A percentile compares a stretch with the other conserved stretches of the same genome.
These are phyloP conservation scores for Calliscelio sp. DNA, from an alignment of 2,888 invertebrate species.

Conservation along the genomic window DNA sequence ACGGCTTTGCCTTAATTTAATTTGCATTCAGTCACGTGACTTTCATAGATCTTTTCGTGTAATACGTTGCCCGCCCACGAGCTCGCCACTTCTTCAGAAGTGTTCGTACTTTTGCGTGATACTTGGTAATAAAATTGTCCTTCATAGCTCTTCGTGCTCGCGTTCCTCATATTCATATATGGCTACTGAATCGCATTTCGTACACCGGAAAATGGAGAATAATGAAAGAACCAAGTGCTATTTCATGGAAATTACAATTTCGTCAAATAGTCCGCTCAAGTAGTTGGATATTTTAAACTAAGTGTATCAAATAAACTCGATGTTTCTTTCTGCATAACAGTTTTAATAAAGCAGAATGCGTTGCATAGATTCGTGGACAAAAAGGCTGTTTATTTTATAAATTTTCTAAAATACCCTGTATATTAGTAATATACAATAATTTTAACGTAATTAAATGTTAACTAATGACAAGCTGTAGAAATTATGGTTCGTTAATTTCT, in stretches of 20 bases:
- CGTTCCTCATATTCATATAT: conserved; percentile 67
- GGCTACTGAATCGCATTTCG: conserved; percentile 48
- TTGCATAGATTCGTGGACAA: not conserved
- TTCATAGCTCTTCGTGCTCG: conserved; percentile 53
- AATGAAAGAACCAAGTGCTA: conserved; percentile 36
- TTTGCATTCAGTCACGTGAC: conserved; percentile 66
- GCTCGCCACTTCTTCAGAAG: conserved; percentile 53
- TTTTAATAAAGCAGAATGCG: too few relatives aligned
- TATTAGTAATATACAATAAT: too few relatives aligned
- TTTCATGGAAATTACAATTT: conserved; percentile 61
- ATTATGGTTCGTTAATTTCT: too few relatives aligned
- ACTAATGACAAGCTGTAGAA: too few relatives aligned
- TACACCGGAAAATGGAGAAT: conserved; percentile 47
- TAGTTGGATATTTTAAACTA: not conserved
- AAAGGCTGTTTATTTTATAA: too few relatives aligned
- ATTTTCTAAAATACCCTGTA: too few relatives aligned
- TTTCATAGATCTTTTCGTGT: conserved; percentile 54
- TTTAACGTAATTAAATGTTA: too few relatives aligned
- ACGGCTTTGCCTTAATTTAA: conserved; percentile 57
- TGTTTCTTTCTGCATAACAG: too few relatives aligned
- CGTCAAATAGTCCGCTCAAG: conserved; percentile 38
- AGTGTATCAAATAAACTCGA: conserved; percentile 12
- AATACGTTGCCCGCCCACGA: conserved; percentile 36
- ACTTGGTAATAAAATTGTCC: conserved; percentile 68
- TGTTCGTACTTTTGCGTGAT: conserved; percentile 64